Evolutionary conservation across 2,797 vertebrate species (phyloP).

Genomic region (Sphenopsis melanotis): DNA sequence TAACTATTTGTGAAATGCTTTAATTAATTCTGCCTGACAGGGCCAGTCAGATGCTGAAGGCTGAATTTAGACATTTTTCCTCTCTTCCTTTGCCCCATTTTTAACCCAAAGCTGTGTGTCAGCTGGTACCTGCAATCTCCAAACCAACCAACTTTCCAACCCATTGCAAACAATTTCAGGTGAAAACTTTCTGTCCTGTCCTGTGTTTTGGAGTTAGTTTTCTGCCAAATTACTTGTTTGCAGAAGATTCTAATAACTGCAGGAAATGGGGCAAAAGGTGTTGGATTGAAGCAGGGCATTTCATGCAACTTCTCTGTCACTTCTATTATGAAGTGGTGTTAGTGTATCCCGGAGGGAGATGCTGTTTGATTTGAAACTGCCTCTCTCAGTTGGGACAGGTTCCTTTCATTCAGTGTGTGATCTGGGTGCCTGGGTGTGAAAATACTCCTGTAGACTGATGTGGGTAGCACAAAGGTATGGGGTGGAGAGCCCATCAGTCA

Average conservation of each 20-base stretch:
- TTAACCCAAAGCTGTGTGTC: background rate
- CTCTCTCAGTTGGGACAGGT: background rate
- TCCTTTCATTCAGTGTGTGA: background rate
- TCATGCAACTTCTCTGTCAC: background rate
- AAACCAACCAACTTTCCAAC: background rate
- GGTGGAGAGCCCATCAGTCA: conserved; percentile 48
- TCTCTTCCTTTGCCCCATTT: background rate
- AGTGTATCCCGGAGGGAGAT: background rate
- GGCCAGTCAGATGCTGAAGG: background rate
- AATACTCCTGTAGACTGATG: conserved; percentile 22
- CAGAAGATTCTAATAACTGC: background rate
- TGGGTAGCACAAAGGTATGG: conserved; percentile 61
- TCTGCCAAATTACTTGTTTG: background rate
- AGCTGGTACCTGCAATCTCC: background rate
- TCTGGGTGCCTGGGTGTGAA: conserved; percentile 34
- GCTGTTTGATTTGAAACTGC: conserved; percentile 5
- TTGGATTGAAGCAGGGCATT: background rate
- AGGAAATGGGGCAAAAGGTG: background rate
- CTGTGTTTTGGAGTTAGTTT: background rate
- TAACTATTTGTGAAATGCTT: background rate
- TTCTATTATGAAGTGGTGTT: background rate
- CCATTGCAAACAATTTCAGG: background rate
- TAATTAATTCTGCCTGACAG: background rate
- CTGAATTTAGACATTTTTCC: background rate
- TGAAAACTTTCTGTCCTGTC: background rate